Base-by-base conservation (phyloP, 2,888 invertebrate genomes). In the Drosophila diplacantha region DNA sequence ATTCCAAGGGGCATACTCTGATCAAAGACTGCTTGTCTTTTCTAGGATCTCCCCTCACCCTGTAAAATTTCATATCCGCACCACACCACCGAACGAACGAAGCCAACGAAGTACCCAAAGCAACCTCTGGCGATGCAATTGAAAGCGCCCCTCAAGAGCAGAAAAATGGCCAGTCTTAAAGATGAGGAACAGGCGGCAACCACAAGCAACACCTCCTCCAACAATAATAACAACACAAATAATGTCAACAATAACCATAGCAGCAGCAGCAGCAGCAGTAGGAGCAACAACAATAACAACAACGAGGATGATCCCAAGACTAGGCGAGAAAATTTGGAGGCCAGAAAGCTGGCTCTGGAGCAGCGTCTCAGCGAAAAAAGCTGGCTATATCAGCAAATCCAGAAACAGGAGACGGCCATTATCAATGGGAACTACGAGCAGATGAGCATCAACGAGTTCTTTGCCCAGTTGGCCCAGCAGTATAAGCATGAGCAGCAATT, bases 311-410 rank as follows among this genome's bases (percentile, higher is more conserved):
- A 83, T 34, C 56, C 78, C 2, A 80, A 78, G 44, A 47, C 71
- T n/a, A 86, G 84, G 41, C 79, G 80, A 3, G 86, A 88, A 51
- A 80, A 79, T 4, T 65, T 88, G 53, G 87, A 87, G 61, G 82
- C 85, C 56, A 84, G 88, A 6, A 88, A 88, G 61, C 73, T 75
- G 22, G 81, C 85, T 22, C 68, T 88, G 46, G 88, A 88, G 56
- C 86, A 85, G 64, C 71, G 86, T n/a, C 64, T 88, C 0, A 87
- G 84, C 54, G 88, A 88, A 50, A 88, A 88, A 68, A 88, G 85
- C 61, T 85, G 86, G 85, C 72, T 88, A 6, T 67, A 88, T 59
- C 87, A 87, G 46, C 88, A 88, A 68, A 83, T 88, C 18, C 87
- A 87, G 61, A 87, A 87, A 32, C 87, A 88, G 68, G 88, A 88